Conservation (phyloP, 1,140 invertebrate species). For the Chionoecetes opilio region DNA sequence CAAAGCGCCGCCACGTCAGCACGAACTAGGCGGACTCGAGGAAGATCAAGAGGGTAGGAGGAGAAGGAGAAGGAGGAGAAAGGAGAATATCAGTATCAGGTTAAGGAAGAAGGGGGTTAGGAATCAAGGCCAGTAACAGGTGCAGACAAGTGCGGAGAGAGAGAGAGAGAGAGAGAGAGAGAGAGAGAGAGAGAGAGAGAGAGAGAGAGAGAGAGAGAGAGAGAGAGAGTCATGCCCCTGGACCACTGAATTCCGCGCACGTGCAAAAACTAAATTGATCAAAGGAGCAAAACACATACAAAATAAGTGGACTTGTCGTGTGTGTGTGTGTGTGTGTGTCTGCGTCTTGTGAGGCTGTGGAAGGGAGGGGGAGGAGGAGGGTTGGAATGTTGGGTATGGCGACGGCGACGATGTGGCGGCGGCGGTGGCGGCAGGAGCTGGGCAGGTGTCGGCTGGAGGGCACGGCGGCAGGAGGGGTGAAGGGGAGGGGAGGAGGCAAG, state of each 20-base stretch:
- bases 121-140: neutral
- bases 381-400: constrained; percentile 6
- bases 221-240: neutral
- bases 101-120: neutral
- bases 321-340: constrained; percentile 16
- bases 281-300: neutral
- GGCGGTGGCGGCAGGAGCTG: neutral
- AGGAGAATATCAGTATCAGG: neutral
- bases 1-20: too few species aligned
- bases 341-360: constrained; percentile 3
- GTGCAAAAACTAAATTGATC: neutral
- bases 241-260: neutral
- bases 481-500: neutral
- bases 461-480: neutral
- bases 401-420: constrained; percentile 22
- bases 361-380: neutral
- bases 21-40: too few species aligned
- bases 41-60: neutral
- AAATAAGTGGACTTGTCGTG: neutral
- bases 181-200: neutral
- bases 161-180: constrained; percentile 27
- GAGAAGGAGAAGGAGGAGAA: neutral
- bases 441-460: constrained; percentile 3
- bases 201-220: constrained; percentile 9
- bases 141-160: neutral